Conservation (phyloP, 2,113 vertebrate genomes). For the Esox niger region DNA sequence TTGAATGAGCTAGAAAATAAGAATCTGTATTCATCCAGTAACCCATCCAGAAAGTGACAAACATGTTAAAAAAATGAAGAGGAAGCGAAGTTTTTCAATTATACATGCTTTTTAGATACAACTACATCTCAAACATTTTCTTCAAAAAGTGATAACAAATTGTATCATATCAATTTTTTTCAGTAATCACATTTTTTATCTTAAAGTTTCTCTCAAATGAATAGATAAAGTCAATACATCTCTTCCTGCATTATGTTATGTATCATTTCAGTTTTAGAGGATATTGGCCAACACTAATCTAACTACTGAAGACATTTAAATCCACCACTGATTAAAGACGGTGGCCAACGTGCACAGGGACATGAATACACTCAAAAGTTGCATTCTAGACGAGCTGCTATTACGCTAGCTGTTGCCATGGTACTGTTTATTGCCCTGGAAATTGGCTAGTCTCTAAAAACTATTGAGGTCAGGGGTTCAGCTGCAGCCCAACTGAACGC, state of each 20-base stretch:
- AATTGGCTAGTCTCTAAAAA: slow-evolving; percentile 62
- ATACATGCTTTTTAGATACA: background rate
- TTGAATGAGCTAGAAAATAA: slow-evolving; percentile 65
- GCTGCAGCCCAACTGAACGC: slow-evolving; percentile 29
- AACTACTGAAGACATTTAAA: background rate
- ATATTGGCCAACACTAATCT: background rate
- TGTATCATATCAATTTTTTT: background rate
- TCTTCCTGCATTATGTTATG: background rate
- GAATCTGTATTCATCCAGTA: slow-evolving; percentile 49
- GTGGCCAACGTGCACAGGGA: background rate
- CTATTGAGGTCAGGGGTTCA: slow-evolving; percentile 70
- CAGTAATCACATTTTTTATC: too few relatives aligned
- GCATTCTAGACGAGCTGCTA: slow-evolving; percentile 19
- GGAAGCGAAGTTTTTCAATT: background rate
- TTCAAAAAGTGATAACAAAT: background rate
- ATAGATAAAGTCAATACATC: background rate
- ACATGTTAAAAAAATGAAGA: background rate
- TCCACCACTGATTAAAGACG: background rate
- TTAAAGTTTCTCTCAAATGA: background rate
- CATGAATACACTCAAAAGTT: background rate
- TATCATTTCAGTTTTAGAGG: background rate
- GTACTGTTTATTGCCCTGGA: slow-evolving; percentile 72
- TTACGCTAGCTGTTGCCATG: slow-evolving; percentile 35
- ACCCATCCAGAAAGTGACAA: background rate
- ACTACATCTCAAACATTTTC: background rate